These are phyloP conservation scores for Lasioglossum calceatum DNA, from an alignment of 2,888 invertebrate species.

Conservation along the genomic window DNA sequence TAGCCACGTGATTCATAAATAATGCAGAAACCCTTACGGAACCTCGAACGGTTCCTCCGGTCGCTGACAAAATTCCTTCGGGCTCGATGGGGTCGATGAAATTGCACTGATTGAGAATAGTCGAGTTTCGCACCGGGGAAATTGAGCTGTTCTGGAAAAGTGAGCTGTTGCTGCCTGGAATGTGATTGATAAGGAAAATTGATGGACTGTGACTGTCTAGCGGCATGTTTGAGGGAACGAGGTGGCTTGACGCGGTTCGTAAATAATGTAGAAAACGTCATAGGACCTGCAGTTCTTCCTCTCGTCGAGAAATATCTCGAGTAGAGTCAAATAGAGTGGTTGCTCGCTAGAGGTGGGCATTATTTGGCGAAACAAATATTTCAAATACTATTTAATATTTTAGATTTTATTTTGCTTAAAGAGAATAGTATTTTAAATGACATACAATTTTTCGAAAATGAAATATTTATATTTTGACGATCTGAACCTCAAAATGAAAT, in stretches of 20 bases:
- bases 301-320: no score
- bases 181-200: constrained; percentile 22
- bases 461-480: no score
- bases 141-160: not conserved
- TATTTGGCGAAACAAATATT: no score
- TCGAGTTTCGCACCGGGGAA: not conserved
- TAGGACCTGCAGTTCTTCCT: no score
- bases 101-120: not conserved
- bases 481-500: no score
- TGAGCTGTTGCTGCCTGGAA: not conserved
- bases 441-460: no score
- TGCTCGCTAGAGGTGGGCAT: no score
- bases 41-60: constrained; percentile 8
- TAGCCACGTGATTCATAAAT: constrained; percentile 80
- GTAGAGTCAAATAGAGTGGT: no score
- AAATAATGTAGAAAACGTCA: not conserved
- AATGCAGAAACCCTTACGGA: constrained; percentile 69
- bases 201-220: not conserved
- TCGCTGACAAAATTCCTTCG: not conserved
- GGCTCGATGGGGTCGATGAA: not conserved
- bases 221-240: not conserved
- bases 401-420: no score
- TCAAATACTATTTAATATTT: no score
- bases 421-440: no score
- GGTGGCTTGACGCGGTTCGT: no score